These are phyloP conservation scores for Symphodus melops DNA, from an alignment of 2,113 vertebrate genomes.

Conservation along the genomic window DNA sequence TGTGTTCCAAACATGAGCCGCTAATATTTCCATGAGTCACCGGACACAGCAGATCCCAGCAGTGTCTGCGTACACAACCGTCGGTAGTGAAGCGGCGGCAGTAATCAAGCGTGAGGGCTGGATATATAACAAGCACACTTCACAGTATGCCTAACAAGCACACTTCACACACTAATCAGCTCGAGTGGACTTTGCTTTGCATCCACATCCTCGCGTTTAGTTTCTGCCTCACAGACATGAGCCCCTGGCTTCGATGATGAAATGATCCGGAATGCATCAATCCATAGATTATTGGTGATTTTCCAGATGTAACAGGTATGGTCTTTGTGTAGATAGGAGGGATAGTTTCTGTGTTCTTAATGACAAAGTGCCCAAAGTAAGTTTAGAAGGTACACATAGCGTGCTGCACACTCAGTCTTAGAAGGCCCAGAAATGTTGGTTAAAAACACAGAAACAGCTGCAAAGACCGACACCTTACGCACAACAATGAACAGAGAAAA, in stretches of 20 bases:
- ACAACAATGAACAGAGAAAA: not conserved
- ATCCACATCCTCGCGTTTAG: constrained; percentile 39
- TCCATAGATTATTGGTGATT: constrained; percentile 27
- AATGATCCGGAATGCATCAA: constrained; percentile 48
- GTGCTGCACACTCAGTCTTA: not conserved
- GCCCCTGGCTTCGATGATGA: constrained; percentile 31
- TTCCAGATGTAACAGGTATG: not conserved
- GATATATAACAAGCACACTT: constrained; percentile 70
- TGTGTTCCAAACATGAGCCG: constrained; percentile 45
- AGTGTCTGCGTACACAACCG: constrained; percentile 45
- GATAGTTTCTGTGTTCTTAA: too few relatives aligned
- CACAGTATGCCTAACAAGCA: constrained; percentile 70
- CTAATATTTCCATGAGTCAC: constrained; percentile 42
- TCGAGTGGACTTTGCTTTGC: constrained; percentile 60
- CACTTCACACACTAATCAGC: constrained; percentile 77
- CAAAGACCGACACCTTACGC: constrained; percentile 4
- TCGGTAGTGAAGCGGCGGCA: constrained; percentile 35
- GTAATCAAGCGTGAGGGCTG: constrained; percentile 68
- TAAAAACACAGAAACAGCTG: not conserved
- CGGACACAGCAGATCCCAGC: constrained; percentile 50
- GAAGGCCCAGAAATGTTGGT: not conserved
- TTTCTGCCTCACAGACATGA: constrained; percentile 9
- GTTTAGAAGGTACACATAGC: constrained; percentile 1
- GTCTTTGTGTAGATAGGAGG: not conserved
- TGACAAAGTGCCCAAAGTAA: constrained; percentile 17